Evolutionary conservation across 2,113 vertebrate genomes (phyloP).

Genomic region (Dromas ardeola): DNA sequence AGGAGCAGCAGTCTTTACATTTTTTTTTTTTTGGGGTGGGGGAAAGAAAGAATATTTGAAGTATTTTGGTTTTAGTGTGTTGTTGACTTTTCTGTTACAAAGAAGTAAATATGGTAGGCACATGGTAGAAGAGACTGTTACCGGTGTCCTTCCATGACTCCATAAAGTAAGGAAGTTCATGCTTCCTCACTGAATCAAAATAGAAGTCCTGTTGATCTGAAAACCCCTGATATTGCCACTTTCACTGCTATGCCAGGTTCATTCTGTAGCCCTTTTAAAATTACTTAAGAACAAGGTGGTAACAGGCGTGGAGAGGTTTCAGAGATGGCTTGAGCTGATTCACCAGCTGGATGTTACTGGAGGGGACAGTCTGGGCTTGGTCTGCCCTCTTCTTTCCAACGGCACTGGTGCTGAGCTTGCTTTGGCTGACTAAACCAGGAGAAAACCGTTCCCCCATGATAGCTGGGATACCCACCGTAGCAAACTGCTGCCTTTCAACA

Average conservation of each 20-base stretch:
- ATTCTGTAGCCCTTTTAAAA: background rate
- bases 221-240: background rate
- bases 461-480: background rate
- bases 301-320: background rate
- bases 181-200: background rate
- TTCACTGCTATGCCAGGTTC: background rate
- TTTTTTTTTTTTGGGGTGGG: background rate
- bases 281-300: background rate
- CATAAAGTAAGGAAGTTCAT: background rate
- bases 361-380: background rate
- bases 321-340: background rate
- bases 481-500: background rate
- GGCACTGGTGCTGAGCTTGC: background rate
- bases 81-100: background rate
- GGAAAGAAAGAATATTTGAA: background rate
- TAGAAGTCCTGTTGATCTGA: background rate
- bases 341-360: background rate
- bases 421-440: background rate
- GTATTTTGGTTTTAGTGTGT: background rate
- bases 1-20: background rate
- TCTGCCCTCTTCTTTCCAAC: background rate
- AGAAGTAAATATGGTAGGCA: background rate
- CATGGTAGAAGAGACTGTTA: background rate
- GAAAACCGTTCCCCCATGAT: background rate
- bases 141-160: background rate